phyloP scores from a whole-genome alignment of 2,888 invertebrate genomes.

The Pedicia rivosa region DNA sequence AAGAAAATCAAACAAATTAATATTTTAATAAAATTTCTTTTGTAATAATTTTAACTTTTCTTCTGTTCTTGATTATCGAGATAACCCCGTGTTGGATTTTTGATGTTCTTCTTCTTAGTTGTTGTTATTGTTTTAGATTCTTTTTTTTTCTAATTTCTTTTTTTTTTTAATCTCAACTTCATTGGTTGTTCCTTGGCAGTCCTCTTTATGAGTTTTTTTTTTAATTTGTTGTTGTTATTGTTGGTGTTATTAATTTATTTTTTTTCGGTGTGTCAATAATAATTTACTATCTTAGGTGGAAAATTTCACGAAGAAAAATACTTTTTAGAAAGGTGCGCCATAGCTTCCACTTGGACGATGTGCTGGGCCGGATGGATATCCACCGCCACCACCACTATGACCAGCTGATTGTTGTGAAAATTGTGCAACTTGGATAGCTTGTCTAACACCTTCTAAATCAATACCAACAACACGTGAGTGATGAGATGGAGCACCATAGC shows the following conservation, averaged over 20 bases:
- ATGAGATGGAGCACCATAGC: slow-evolving; percentile 43
- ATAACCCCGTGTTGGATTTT: not conserved
- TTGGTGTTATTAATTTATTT: no score
- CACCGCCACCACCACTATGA: slow-evolving; percentile 29
- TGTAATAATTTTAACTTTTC: not conserved
- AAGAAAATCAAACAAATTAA: no score
- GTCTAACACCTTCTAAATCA: slow-evolving; percentile 71
- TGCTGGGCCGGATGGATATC: slow-evolving; percentile 26
- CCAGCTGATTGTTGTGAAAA: slow-evolving; percentile 52
- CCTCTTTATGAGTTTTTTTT: not conserved
- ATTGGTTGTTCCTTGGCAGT: no score
- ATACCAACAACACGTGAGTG: slow-evolving; percentile 59
- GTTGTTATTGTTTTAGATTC: not conserved
- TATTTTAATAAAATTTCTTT: no score
- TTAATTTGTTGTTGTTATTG: no score
- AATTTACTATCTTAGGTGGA: no score
- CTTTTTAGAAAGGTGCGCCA: slow-evolving; percentile 33
- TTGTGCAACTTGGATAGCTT: slow-evolving; percentile 77
- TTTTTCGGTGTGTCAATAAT: no score
- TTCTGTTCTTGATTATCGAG: not conserved
- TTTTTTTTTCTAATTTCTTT: not conserved
- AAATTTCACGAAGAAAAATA: no score
- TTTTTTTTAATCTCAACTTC: not conserved
- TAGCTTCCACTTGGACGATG: slow-evolving; percentile 52
- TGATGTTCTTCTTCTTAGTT: not conserved